Base-by-base conservation (phyloP, 2,113 vertebrate genomes). In the Casuarius casuarius region DNA sequence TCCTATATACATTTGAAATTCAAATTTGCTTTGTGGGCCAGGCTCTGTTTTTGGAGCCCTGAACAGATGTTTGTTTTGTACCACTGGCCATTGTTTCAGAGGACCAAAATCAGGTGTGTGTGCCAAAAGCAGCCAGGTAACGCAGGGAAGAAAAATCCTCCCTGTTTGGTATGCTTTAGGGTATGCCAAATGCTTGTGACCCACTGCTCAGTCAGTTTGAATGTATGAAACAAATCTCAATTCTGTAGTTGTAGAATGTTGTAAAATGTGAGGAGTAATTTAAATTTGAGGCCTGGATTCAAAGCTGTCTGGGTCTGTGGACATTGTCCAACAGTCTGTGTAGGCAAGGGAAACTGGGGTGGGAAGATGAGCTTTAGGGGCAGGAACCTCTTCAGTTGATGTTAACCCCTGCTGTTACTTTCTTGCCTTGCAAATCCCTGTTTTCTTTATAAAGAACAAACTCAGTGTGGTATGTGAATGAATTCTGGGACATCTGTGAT, bases 81-180 rank as follows among this genome's bases (percentile, higher is more conserved):
- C 82, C 1, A 4, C 23, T 68, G 62, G 82, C 42, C 23, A 0
- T 42, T 54, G 51, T 19, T 77, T 77, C 77, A 5, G 15, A 38
- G 26, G 31, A 81, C 49, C 21, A 14, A 17, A 19, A 81, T 63
- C 8, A 2, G 6, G n/a, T 35, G 5, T 0, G 0, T 23, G 70
- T 20, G 28, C 51, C 78, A 44, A 18, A 8, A 19, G 51, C 58
- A 92, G 70, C 28, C 80, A 84, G 83, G 68, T 62, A 54, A 54
- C 2, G 2, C 51, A 40, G 54, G 28, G 63, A 46, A 23, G 9
- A 22, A 17, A 25, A 10, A 1, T 22, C 59, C 42, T 44, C 12
- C 5, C 65, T 74, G 10, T 31, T 9, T 92, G 73, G 12, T 68
- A 2, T 74, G n/a, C 61, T 49, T 59, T 14, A 66, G n/a, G 9